phyloP scores from a whole-genome alignment of 2,888 invertebrate species.

The Cataglyphis albicans region DNA sequence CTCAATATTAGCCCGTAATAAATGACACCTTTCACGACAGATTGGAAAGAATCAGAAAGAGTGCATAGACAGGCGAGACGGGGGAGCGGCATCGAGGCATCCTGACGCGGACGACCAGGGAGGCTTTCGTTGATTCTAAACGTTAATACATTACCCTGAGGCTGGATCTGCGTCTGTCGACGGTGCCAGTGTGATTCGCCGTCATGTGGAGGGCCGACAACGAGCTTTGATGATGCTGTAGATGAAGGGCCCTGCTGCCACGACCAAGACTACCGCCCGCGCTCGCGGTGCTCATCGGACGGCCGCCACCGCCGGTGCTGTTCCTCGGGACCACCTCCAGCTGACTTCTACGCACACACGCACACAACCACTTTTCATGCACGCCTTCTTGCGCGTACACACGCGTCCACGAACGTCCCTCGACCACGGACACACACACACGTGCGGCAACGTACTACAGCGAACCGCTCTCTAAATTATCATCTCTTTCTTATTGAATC shows the following conservation, averaged over 20 bases:
- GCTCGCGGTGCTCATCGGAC: constrained; percentile 84
- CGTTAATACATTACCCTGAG: constrained; percentile 86
- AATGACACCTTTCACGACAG: not conserved
- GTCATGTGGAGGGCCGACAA: constrained; percentile 83
- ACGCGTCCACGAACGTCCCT: constrained; percentile 71
- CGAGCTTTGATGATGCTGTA: constrained; percentile 84
- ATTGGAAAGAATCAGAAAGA: constrained; percentile 34
- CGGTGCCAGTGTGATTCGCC: constrained; percentile 81
- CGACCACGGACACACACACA: constrained; percentile 83
- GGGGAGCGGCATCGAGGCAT: constrained; percentile 60
- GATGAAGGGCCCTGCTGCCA: constrained; percentile 80
- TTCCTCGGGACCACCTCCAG: constrained; percentile 85
- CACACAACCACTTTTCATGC: constrained; percentile 83
- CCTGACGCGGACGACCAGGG: constrained; percentile 63
- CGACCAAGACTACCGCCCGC: constrained; percentile 84
- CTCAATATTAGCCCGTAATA: not conserved
- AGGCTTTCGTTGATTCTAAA: constrained; percentile 67
- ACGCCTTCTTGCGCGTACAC: constrained; percentile 77
- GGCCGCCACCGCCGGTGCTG: constrained; percentile 77
- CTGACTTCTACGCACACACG: constrained; percentile 84
- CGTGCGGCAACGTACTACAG: constrained; percentile 80
- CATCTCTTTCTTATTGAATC: not conserved
- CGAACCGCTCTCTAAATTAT: constrained; percentile 61
- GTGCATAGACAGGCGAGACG: constrained; percentile 40
- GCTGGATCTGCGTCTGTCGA: constrained; percentile 86